Conservation (phyloP, 2,888 invertebrate species). For the Sisyra terminalis region DNA sequence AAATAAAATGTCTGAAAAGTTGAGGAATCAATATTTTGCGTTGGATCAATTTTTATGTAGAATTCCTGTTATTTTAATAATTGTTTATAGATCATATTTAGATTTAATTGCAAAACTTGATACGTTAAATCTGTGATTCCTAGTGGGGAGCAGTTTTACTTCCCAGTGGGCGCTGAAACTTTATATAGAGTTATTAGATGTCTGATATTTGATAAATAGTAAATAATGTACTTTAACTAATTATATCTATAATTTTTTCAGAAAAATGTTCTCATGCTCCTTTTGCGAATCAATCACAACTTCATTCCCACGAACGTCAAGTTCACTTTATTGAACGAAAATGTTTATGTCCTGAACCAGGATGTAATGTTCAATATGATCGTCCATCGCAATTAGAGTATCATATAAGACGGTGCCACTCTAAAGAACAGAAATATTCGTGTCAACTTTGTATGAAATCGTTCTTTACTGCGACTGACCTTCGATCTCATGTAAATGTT, state of each 20-base stretch:
- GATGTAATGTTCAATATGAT: slow-evolving; percentile 1
- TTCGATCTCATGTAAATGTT: slow-evolving; percentile 1
- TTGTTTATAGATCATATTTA: too few species aligned
- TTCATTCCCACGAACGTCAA: background rate
- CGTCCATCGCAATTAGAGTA: slow-evolving; percentile 2
- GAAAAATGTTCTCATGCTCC: slow-evolving; percentile 2
- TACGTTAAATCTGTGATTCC: too few species aligned
- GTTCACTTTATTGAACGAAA: background rate
- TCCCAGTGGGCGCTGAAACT: too few species aligned
- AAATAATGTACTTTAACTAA: too few species aligned
- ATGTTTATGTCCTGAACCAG: background rate
- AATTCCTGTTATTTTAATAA: too few species aligned
- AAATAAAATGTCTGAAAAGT: too few species aligned
- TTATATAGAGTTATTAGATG: too few species aligned
- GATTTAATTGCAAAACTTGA: too few species aligned
- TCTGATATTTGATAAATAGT: too few species aligned
- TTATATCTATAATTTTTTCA: background rate
- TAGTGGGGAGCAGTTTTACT: too few species aligned
- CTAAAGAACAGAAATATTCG: background rate
- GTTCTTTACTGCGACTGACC: slow-evolving; percentile 2
- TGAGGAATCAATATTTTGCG: too few species aligned
- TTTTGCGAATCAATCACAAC: slow-evolving; percentile 2
- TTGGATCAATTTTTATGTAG: too few species aligned
- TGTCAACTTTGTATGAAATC: slow-evolving; percentile 3
- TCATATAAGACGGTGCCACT: slow-evolving; percentile 2